Conservation (phyloP, 2,888 invertebrate species). For the Malacosoma neustria region DNA sequence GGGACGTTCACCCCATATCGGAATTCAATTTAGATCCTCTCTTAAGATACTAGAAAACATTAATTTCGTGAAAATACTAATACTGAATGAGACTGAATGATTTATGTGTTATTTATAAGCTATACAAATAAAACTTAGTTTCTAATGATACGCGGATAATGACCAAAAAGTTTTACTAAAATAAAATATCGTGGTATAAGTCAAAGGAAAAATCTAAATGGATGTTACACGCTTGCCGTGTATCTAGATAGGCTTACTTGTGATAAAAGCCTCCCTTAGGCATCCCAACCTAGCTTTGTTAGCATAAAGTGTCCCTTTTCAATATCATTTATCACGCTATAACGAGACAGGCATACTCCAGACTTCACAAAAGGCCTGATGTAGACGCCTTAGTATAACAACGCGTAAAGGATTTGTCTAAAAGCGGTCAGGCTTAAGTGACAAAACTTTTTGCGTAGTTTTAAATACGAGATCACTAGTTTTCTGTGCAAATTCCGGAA, state of each 20-base stretch:
- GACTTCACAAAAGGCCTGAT: conserved; percentile 3
- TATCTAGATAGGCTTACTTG: background rate
- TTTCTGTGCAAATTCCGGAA: too few species aligned
- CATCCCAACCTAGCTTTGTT: background rate
- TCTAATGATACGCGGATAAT: too few species aligned
- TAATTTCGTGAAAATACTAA: too few species aligned
- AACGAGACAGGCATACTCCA: conserved; percentile 5
- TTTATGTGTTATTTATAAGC: too few species aligned
- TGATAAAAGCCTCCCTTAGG: background rate
- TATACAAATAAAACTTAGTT: too few species aligned
- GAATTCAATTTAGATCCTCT: conserved; percentile 68
- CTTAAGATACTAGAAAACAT: conserved; percentile 35
- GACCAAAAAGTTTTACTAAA: too few species aligned
- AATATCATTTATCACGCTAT: conserved; percentile 5
- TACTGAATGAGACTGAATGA: too few species aligned
- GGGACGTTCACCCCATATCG: conserved; percentile 47
- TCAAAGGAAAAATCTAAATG: background rate
- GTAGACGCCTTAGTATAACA: conserved; percentile 4
- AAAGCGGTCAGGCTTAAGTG: background rate
- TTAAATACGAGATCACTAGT: too few species aligned
- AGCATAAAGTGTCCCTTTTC: background rate
- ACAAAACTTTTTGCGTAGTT: background rate
- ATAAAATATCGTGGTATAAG: too few species aligned
- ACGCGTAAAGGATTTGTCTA: conserved; percentile 2
- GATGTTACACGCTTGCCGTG: background rate